A percentile compares a stretch with the other conserved stretches of the same genome.
These are phyloP conservation scores for Crenichthys baileyi DNA, from an alignment of 2,797 vertebrate genomes.

Conservation along the genomic window DNA sequence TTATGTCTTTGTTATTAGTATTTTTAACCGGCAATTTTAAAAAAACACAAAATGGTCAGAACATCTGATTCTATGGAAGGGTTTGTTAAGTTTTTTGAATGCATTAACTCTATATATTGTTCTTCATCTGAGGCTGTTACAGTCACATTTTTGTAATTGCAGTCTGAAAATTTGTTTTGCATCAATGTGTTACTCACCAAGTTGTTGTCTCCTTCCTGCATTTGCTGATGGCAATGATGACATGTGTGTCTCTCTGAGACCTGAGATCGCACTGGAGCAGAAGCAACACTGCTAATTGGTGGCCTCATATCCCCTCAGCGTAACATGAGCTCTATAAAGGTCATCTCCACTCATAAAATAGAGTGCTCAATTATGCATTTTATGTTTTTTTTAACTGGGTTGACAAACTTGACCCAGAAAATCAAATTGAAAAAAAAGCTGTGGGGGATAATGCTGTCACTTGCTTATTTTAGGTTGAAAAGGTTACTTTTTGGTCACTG, in stretches of 20 bases:
- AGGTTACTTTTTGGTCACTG: conserved; percentile 38
- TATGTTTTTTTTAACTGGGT: conserved; percentile 38
- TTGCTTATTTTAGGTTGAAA: conserved; percentile 16
- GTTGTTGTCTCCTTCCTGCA: conserved; percentile 7
- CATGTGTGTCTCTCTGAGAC: conserved; percentile 37
- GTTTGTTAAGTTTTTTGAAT: background rate
- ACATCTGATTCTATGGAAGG: background rate
- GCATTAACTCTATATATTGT: background rate
- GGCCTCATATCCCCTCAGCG: conserved; percentile 72
- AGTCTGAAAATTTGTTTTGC: conserved; percentile 20
- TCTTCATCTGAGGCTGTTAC: background rate
- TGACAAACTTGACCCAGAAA: conserved; percentile 65
- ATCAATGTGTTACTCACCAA: conserved; percentile 40
- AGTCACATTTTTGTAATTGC: conserved; percentile 25
- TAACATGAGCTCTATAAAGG: conserved; percentile 70
- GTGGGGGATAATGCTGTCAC: conserved; percentile 10
- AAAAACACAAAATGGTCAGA: background rate
- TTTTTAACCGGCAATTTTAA: background rate
- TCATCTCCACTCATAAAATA: conserved; percentile 74
- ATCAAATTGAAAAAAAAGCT: conserved; percentile 51
- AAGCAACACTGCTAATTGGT: conserved; percentile 73
- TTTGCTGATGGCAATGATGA: conserved; percentile 61
- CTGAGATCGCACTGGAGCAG: conserved; percentile 50
- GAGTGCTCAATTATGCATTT: conserved; percentile 66
- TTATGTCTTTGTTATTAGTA: background rate